phyloP scores from a whole-genome alignment of 2,888 invertebrate genomes.

The Thelaira solivaga region DNA sequence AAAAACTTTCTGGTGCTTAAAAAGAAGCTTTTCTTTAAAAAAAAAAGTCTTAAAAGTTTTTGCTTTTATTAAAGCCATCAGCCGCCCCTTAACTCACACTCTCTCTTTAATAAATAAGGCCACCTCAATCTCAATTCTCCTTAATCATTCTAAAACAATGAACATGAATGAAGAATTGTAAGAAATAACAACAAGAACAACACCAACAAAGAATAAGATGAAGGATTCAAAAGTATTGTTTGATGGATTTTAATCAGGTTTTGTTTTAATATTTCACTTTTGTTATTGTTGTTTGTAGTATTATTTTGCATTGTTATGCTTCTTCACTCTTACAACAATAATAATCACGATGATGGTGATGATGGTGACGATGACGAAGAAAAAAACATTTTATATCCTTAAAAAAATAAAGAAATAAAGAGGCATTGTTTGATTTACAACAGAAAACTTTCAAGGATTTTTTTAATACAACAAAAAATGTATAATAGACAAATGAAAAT shows the following conservation, averaged over 20 bases:
- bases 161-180: constrained; percentile 31
- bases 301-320: constrained; percentile 29
- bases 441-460: constrained; percentile 49
- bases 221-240: constrained; percentile 36
- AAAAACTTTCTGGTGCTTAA: not conserved
- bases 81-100: not conserved
- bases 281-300: constrained; percentile 14
- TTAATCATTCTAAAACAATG: constrained; percentile 17
- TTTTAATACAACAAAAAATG: not conserved
- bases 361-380: not conserved
- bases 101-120: not conserved
- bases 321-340: too few species aligned
- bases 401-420: constrained; percentile 25
- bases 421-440: constrained; percentile 50
- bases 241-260: constrained; percentile 60
- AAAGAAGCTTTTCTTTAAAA: constrained; percentile 8
- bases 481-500: not conserved
- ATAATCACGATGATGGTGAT: not conserved
- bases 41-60: constrained; percentile 18
- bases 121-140: not conserved
- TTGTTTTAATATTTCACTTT: constrained; percentile 39
- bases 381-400: constrained; percentile 19
- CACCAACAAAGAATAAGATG: not conserved
- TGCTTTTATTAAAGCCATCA: constrained; percentile 9
- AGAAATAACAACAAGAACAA: not conserved